These are phyloP conservation scores for Andrena cerasifolii DNA, from an alignment of 1,140 invertebrate genomes.

Conservation along the genomic window DNA sequence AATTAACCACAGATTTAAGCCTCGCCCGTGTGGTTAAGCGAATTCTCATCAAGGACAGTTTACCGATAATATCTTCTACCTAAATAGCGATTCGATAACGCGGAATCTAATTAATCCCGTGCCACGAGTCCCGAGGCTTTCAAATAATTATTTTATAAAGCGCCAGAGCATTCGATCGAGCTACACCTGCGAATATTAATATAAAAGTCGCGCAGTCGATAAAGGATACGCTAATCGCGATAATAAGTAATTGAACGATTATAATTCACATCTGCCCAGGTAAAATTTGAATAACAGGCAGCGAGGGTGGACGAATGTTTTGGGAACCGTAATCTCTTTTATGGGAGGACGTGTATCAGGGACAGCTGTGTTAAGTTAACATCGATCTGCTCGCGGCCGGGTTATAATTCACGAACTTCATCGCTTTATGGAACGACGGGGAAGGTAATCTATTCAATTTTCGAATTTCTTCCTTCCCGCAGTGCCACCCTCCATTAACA, in stretches of 20 bases:
- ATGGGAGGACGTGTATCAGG: no score
- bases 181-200: background rate
- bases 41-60: constrained; percentile 14
- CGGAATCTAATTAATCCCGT: background rate
- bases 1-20: constrained; percentile 34
- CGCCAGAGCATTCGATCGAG: background rate
- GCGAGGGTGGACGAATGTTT: no score
- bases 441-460: constrained; percentile 9
- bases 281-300: no score
- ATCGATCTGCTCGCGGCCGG: background rate
- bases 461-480: constrained; percentile 42
- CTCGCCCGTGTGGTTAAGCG: constrained; percentile 4
- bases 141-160: constrained; percentile 11
- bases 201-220: no score
- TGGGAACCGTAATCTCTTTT: no score
- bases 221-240: no score
- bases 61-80: constrained; percentile 22
- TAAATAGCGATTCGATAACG: constrained; percentile 15
- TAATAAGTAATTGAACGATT: no score
- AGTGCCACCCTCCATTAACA: constrained; percentile 94
- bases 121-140: background rate
- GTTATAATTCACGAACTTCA: background rate
- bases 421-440: background rate
- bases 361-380: no score
- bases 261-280: no score